phyloP scores from a whole-genome alignment of 1,140 invertebrate genomes.

The Solenopsis invicta region DNA sequence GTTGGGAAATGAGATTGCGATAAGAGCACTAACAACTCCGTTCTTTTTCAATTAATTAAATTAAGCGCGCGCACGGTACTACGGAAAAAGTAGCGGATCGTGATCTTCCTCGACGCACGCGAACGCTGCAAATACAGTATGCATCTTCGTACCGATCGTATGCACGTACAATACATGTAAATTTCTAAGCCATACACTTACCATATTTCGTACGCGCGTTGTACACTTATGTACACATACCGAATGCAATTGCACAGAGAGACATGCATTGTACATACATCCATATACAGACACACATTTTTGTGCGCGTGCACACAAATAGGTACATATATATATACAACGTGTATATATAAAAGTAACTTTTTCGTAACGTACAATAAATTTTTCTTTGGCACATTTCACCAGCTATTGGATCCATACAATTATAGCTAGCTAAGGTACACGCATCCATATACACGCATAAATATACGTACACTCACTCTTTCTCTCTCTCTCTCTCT shows the following conservation, averaged over 20 bases:
- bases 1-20: slow-evolving; percentile 2
- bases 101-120: slow-evolving; percentile 50
- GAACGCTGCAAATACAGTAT: neutral
- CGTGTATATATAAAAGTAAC: slow-evolving; percentile 77
- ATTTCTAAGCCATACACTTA: slow-evolving; percentile 48
- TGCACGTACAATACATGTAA: slow-evolving; percentile 8
- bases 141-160: neutral
- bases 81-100: slow-evolving; percentile 34
- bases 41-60: slow-evolving; percentile 38
- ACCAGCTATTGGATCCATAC: slow-evolving; percentile 70
- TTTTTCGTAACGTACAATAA: slow-evolving; percentile 77
- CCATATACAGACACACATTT: slow-evolving; percentile 45
- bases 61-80: neutral
- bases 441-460: slow-evolving; percentile 43
- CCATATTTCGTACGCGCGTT: slow-evolving; percentile 21
- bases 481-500: too few species aligned
- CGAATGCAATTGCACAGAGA: slow-evolving; percentile 22
- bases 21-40: neutral
- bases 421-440: slow-evolving; percentile 63
- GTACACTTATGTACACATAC: slow-evolving; percentile 22
- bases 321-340: slow-evolving; percentile 56
- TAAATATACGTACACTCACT: slow-evolving; percentile 46
- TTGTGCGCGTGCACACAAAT: slow-evolving; percentile 59
- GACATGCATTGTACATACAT: slow-evolving; percentile 45
- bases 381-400: slow-evolving; percentile 82